Evolutionary conservation across 2,888 invertebrate species (phyloP), one percentile per base, ranked within the genome.

Genomic region (Podotricha telesiphe): DNA sequence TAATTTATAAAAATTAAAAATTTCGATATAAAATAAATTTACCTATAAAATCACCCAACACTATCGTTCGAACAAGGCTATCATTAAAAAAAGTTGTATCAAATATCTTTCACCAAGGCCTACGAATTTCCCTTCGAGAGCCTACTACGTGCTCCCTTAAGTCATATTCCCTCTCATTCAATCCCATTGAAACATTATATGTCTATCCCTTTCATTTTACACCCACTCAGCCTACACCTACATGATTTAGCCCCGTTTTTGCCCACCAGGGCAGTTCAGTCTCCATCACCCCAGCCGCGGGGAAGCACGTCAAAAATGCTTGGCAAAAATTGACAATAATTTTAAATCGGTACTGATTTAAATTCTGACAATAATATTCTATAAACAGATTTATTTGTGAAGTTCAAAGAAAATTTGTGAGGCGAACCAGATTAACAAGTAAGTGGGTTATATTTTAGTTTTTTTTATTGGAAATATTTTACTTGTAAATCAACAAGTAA

Each of bases 71-170:
- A 48, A 22, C 37, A 55, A 55, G 51, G 58, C 55, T 59, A 47
- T 68, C 68, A 58, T 65, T 65, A 50, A 65, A 68, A 63, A 58
- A 50, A 71, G 63, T 66, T 65, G 53, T 71, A 69, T 69, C 69
- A 59, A 59, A 72, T 67, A 70, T 59, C 62, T 69, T 72, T 86
- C 84, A 85, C 85, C 76, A 79, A 86, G 88, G 89, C 89, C 88
- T 87, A 88, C 88, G 85, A 88, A 83, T 86, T 55, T 86, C 86
- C 85, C 87, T 85, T 87, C 86, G 83, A 81, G 79, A 80, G 81
- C 74, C 73, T 74, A 78, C 80, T 85, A 86, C 85, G 85, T 82
- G 82, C 71, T 78, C 84, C 82, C 85, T 82, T 78, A 78, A 78
- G 77, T 74, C 72, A 77, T 67, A 19, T 58, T 1, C 77, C 50